Evolutionary conservation across 2,888 invertebrate genomes (phyloP).

Genomic region (Chelonus formosanus): DNA sequence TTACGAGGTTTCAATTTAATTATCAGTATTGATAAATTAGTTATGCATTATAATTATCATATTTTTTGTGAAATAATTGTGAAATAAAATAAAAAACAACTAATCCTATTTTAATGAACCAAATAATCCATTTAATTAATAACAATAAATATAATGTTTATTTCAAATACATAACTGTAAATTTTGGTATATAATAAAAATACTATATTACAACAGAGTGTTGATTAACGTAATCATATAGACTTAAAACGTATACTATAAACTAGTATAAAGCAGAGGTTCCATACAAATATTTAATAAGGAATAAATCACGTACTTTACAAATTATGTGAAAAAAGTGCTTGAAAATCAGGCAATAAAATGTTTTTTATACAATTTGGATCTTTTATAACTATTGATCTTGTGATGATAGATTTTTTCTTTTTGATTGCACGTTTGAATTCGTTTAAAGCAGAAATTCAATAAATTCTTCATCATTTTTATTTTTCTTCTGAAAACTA

Average conservation of each 20-base stretch:
- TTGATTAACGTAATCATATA: conserved; percentile 15
- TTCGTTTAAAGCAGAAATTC: conserved; percentile 22
- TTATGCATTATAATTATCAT: too few relatives aligned
- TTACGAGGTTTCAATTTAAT: too few relatives aligned
- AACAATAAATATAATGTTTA: conserved; percentile 45
- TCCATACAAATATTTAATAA: neutral
- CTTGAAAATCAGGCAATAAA: too few relatives aligned
- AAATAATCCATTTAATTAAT: conserved; percentile 26
- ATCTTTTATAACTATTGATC: neutral
- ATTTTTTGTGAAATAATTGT: too few relatives aligned
- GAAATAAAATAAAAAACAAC: too few relatives aligned
- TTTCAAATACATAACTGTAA: conserved; percentile 41
- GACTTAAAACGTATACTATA: too few relatives aligned
- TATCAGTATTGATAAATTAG: too few relatives aligned
- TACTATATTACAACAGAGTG: conserved; percentile 39
- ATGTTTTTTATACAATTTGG: too few relatives aligned
- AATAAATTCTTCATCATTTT: conserved; percentile 17
- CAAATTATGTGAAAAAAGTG: too few relatives aligned
- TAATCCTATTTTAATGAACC: neutral
- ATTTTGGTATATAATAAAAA: conserved; percentile 39
- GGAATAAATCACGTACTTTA: too few relatives aligned
- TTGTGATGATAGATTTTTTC: neutral
- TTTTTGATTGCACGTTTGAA: conserved; percentile 27
- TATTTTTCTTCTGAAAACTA: conserved; percentile 21
- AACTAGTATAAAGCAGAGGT: neutral